phyloP scores from a whole-genome alignment of 2,797 vertebrate genomes.

The Hephaestus fuliginosus region DNA sequence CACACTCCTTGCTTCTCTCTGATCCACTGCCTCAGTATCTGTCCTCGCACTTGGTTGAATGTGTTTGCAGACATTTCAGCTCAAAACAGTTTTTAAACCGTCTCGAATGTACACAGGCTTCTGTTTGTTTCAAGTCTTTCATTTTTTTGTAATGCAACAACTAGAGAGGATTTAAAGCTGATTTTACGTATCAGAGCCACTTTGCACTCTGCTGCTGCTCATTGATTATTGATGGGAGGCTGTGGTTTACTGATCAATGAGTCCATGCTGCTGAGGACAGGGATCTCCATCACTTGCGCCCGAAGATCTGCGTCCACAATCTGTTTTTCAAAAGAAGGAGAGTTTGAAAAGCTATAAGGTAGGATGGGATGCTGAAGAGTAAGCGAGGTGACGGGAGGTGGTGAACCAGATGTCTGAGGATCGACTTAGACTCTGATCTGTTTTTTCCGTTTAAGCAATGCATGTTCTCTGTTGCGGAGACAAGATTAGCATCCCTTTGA shows the following conservation, averaged over 20 bases:
- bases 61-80: neutral
- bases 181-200: neutral
- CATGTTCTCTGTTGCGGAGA: constrained; percentile 39
- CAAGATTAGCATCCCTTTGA: constrained; percentile 35
- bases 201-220: neutral
- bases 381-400: neutral
- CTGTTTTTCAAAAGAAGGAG: neutral
- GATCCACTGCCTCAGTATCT: neutral
- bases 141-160: neutral
- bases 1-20: neutral
- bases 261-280: neutral
- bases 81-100: neutral
- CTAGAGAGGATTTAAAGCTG: too few species aligned
- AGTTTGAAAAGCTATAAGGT: too few species aligned
- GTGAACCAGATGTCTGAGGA: constrained; percentile 18
- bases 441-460: constrained; percentile 40
- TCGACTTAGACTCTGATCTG: constrained; percentile 3
- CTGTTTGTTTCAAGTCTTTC: neutral
- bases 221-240: constrained; percentile 16
- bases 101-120: too few species aligned
- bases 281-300: neutral
- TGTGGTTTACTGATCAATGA: neutral
- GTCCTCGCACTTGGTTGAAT: neutral
- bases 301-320: neutral
- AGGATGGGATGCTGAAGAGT: neutral